A percentile compares a stretch with the other conserved stretches of the same genome.
These are phyloP conservation scores for Muricea muricata DNA, from an alignment of 92 coral and sea anemone species.

Conservation along the genomic window DNA sequence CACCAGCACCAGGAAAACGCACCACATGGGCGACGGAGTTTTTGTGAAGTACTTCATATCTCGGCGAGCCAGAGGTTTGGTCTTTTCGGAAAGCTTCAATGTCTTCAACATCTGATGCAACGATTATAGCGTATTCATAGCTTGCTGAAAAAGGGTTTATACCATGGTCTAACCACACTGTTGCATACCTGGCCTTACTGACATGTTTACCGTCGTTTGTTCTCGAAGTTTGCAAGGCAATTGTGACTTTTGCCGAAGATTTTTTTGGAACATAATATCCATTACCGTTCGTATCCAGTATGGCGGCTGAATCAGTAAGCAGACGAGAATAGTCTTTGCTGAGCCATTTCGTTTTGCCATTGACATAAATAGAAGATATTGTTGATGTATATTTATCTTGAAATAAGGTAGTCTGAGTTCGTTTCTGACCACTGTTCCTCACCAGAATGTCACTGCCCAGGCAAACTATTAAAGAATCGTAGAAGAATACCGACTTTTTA, in stretches of 20 bases:
- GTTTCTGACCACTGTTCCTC: neutral
- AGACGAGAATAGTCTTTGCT: neutral
- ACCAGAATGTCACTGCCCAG: constrained; percentile 70
- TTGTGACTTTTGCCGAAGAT: constrained; percentile 7
- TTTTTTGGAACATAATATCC: constrained; percentile 66
- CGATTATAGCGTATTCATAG: constrained; percentile 59
- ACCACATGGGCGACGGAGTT: constrained; percentile 57
- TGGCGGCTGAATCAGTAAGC: constrained; percentile 15
- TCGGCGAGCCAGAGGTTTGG: constrained; percentile 19
- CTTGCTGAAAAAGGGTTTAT: constrained; percentile 16
- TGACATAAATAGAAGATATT: constrained; percentile 40
- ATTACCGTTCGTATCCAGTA: constrained; percentile 74
- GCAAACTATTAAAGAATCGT: constrained; percentile 64
- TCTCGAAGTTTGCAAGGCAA: neutral
- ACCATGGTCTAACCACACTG: constrained; percentile 71
- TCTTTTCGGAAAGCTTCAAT: constrained; percentile 25
- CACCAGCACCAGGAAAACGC: neutral
- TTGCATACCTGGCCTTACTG: constrained; percentile 53
- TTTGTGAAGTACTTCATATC: constrained; percentile 44
- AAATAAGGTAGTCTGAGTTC: constrained; percentile 70
- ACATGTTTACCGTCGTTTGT: neutral
- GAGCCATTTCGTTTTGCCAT: constrained; percentile 43
- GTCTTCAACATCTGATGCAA: constrained; percentile 13
- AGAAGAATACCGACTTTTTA: constrained; percentile 75
- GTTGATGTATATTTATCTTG: constrained; percentile 60